These are phyloP conservation scores for Nyleta sp. DNA, from an alignment of 2,888 invertebrate species.

Conservation along the genomic window DNA sequence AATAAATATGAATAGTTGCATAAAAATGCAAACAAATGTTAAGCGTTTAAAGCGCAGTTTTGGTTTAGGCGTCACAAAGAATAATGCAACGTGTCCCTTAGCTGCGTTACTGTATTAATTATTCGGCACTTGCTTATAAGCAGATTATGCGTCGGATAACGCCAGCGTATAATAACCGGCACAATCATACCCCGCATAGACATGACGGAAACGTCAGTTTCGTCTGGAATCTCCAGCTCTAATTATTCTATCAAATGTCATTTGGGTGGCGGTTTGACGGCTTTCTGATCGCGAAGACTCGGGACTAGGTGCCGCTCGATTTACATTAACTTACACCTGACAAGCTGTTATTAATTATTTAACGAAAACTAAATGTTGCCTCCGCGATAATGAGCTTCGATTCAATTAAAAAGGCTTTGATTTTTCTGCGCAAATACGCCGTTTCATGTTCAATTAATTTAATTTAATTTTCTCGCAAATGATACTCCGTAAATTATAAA, in stretches of 20 bases:
- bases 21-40: no score
- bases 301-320: constrained; percentile 8
- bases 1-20: no score
- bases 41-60: no score
- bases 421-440: no score
- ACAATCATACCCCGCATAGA: constrained; percentile 33
- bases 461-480: no score
- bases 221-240: constrained; percentile 34
- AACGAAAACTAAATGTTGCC: background rate
- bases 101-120: constrained; percentile 30
- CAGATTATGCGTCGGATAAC: constrained; percentile 32
- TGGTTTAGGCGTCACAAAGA: background rate
- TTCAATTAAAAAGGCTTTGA: no score
- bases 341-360: background rate
- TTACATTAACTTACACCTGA: constrained; percentile 11
- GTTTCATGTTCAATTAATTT: no score
- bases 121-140: constrained; percentile 31
- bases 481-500: no score
- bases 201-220: constrained; percentile 53
- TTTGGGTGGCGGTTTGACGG: constrained; percentile 18
- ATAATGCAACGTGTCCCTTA: constrained; percentile 1
- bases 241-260: constrained; percentile 55
- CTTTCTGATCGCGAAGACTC: constrained; percentile 17
- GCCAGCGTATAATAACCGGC: constrained; percentile 28
- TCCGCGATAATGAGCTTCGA: background rate